Conservation (phyloP, 1,140 invertebrate genomes). For the Solenopsis invicta region DNA sequence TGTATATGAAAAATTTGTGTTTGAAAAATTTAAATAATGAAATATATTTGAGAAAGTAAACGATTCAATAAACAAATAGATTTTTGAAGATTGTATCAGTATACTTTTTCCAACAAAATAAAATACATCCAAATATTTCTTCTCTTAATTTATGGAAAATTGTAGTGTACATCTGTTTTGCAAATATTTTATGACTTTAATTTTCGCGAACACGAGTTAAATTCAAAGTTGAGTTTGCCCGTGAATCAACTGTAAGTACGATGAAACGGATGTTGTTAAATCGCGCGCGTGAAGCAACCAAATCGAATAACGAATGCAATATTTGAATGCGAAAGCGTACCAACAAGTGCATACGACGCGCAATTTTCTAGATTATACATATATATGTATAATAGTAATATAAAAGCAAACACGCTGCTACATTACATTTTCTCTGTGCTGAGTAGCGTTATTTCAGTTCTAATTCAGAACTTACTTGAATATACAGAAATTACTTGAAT, state of each 20-base stretch:
- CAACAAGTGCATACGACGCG: not conserved
- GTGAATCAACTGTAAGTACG: not conserved
- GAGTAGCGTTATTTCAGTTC: not conserved
- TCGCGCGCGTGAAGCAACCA: not conserved
- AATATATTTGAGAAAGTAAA: conserved; percentile 4
- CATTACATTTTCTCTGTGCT: not conserved
- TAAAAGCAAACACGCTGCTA: not conserved
- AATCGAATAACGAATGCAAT: conserved; percentile 46
- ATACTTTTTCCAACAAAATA: conserved; percentile 1
- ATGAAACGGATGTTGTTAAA: conserved; percentile 28
- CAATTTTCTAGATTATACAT: conserved; percentile 14
- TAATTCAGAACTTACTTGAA: conserved; percentile 7
- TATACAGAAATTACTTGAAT: conserved; percentile 15
- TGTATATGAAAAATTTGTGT: not conserved
- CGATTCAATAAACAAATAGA: not conserved
- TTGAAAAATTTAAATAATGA: conserved; percentile 11
- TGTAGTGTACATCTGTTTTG: conserved; percentile 1
- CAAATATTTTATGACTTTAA: conserved; percentile 1
- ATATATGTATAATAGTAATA: conserved; percentile 4
- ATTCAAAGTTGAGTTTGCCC: not conserved
- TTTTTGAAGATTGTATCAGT: not conserved
- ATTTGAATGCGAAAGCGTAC: conserved; percentile 27
- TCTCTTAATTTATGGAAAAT: conserved; percentile 1
- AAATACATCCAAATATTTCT: conserved; percentile 20
- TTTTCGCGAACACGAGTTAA: not conserved